Evolutionary conservation across 2,797 vertebrate species (phyloP).

Genomic region (Leptoclinus maculatus): DNA sequence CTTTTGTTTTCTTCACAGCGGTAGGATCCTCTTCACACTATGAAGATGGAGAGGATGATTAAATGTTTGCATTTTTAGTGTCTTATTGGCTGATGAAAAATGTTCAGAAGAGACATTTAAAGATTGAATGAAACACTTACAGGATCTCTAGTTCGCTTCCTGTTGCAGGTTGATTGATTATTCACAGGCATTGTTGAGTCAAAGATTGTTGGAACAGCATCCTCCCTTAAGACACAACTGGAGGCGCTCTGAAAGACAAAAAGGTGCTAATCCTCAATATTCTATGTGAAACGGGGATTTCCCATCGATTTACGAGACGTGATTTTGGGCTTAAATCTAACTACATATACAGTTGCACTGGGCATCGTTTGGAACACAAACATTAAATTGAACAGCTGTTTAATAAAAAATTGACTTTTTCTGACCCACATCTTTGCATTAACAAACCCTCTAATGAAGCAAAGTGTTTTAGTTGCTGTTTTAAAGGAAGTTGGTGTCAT

Average conservation of each 20-base stretch:
- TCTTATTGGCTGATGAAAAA: slow-evolving; percentile 9
- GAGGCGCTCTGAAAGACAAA: slow-evolving; percentile 87
- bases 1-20: slow-evolving; percentile 84
- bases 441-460: neutral
- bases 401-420: neutral
- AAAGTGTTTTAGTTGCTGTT: neutral
- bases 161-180: slow-evolving; percentile 88
- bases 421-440: no score
- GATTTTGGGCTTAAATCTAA: neutral
- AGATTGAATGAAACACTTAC: slow-evolving; percentile 79
- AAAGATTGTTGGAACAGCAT: slow-evolving; percentile 97
- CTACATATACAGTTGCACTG: neutral
- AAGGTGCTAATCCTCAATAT: neutral
- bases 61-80: neutral
- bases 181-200: slow-evolving; percentile 89
- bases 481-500: neutral
- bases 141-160: slow-evolving; percentile 93
- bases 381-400: neutral
- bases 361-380: neutral
- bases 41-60: slow-evolving; percentile 30
- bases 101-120: neutral
- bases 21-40: slow-evolving; percentile 77
- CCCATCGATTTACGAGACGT: no score
- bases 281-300: neutral
- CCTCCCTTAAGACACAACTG: slow-evolving; percentile 89